These are phyloP conservation scores for Hylaea fasciaria DNA, from an alignment of 2,888 invertebrate genomes.

Conservation along the genomic window DNA sequence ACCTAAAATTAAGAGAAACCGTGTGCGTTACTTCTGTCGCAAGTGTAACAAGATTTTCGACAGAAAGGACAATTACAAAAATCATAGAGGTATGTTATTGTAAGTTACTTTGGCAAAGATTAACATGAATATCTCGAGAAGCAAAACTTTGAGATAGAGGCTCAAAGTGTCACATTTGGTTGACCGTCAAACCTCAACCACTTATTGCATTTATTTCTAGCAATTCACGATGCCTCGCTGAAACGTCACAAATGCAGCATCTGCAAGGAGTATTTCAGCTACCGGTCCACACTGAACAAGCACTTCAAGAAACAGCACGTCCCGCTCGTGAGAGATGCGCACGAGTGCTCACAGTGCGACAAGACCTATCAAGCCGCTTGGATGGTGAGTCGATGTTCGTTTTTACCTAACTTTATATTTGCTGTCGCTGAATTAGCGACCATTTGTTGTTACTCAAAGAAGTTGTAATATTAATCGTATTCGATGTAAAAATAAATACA, in stretches of 20 bases:
- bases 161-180: too few relatives aligned
- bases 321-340: constrained; percentile 52
- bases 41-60: constrained; percentile 73
- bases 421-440: too few relatives aligned
- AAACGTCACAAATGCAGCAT: constrained; percentile 62
- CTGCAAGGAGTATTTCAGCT: constrained; percentile 68
- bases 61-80: constrained; percentile 72
- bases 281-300: constrained; percentile 75
- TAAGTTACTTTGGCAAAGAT: neutral
- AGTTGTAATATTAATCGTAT: too few relatives aligned
- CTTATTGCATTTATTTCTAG: constrained; percentile 46
- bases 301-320: constrained; percentile 58
- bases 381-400: constrained; percentile 58
- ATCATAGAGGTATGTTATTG: constrained; percentile 70
- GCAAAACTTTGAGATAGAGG: too few relatives aligned
- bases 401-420: too few relatives aligned
- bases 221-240: constrained; percentile 65
- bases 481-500: too few relatives aligned
- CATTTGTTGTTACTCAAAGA: too few relatives aligned
- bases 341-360: constrained; percentile 58
- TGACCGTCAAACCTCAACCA: too few relatives aligned
- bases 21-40: constrained; percentile 61
- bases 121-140: too few relatives aligned
- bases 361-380: constrained; percentile 61
- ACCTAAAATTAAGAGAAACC: constrained; percentile 47